These are phyloP conservation scores for Hyalella azteca DNA, from an alignment of 2,888 invertebrate genomes.

Conservation along the genomic window DNA sequence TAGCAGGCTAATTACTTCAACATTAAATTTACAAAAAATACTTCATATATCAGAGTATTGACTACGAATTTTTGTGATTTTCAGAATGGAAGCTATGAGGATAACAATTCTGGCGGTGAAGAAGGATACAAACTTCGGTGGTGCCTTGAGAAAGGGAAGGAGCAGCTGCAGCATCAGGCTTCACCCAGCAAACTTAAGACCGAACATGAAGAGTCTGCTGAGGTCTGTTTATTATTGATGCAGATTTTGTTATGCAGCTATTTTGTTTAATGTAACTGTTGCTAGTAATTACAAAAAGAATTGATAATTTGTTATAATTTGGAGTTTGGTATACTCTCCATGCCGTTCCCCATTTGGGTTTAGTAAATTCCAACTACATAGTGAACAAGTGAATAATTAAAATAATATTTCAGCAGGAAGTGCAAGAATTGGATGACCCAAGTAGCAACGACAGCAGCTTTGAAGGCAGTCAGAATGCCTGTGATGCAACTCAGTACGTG, in stretches of 20 bases:
- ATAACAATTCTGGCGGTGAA: neutral
- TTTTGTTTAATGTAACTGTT: too few relatives aligned
- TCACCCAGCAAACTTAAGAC: neutral
- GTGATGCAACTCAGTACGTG: neutral
- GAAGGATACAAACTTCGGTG: slow-evolving; percentile 12
- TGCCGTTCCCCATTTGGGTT: too few relatives aligned
- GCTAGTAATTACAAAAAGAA: too few relatives aligned
- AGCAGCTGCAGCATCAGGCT: neutral
- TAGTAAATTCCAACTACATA: too few relatives aligned
- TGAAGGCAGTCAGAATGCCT: neutral
- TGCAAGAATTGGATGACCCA: slow-evolving; percentile 12
- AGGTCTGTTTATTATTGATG: neutral
- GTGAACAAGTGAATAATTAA: too few relatives aligned
- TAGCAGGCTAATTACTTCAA: too few relatives aligned
- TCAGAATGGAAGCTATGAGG: neutral
- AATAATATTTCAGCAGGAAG: neutral
- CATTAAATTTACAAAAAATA: too few relatives aligned
- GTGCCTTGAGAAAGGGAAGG: slow-evolving; percentile 37
- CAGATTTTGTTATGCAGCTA: too few relatives aligned
- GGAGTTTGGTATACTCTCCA: too few relatives aligned
- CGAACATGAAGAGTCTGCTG: neutral
- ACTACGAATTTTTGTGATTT: neutral
- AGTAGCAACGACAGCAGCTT: slow-evolving; percentile 31
- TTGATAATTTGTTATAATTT: too few relatives aligned
- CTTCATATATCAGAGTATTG: too few relatives aligned